phyloP scores from a whole-genome alignment of 2,113 vertebrate genomes.

The Corynorhinus townsendii region DNA sequence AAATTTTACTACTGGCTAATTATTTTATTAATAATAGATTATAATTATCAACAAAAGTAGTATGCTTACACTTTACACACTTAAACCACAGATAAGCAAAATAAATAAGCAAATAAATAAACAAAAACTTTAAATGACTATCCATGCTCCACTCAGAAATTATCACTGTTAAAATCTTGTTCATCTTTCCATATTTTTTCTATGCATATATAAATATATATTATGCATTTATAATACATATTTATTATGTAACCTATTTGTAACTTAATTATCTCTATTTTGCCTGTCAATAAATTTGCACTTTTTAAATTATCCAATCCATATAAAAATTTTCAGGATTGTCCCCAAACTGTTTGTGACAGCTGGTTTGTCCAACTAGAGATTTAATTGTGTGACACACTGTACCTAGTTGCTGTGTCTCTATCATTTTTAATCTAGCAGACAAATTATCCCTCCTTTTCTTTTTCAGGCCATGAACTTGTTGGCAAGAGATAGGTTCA shows the following conservation, averaged over 20 bases:
- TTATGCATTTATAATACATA: neutral
- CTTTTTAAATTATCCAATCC: neutral
- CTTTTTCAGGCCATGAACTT: neutral
- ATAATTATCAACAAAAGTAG: neutral
- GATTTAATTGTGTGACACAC: neutral
- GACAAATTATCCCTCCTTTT: neutral
- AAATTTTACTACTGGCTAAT: neutral
- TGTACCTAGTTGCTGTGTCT: accelerated
- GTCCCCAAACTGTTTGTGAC: neutral
- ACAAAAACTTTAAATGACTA: neutral
- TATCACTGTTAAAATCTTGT: neutral
- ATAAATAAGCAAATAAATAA: neutral
- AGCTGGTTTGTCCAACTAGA: neutral
- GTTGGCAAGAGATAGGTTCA: neutral
- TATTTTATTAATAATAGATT: neutral
- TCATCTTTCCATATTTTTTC: neutral
- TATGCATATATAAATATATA: neutral
- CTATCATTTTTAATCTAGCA: neutral
- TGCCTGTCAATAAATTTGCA: neutral
- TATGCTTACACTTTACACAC: neutral
- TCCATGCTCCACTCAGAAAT: neutral
- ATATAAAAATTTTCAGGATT: neutral
- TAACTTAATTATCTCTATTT: neutral
- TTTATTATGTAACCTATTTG: neutral
- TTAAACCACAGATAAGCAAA: neutral